Evolutionary conservation across 1,140 invertebrate species (phyloP), one percentile per base, ranked within the genome.

Genomic region (Aporrectodea caliginosa): DNA sequence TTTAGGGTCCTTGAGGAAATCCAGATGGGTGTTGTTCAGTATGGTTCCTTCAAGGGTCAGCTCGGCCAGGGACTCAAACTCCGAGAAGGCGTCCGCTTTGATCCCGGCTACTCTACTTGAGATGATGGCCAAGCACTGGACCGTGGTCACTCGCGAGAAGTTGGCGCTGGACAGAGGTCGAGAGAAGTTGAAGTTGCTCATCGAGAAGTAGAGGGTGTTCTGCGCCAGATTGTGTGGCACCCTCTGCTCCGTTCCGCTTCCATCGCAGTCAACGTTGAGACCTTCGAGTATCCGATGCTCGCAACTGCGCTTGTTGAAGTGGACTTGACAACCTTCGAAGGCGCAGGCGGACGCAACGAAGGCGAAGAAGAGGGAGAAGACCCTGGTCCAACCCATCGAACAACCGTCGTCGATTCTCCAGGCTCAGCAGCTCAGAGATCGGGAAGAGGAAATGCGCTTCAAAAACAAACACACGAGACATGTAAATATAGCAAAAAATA

Each of bases 231-330:
- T 73, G 12, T 58, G 70, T 12, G 78, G 78, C 16, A 79, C 71
- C 1, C 35, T 2, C 0, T 16, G 75, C 27, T 79, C 78, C 27
- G 29, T 29, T 14, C 73, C 73, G 16, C 33, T n/a, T 16, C 78
- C 78, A 27, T 79, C 78, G 58, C 78, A 79, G 34, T 35, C 73
- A 16, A 79, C 78, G 2, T 75, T 30, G n/a, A 79, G 70, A 22
- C 78, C 78, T 1, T 73, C 30, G 31, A 79, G 27, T n/a, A 75
- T 74, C 78, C 78, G 71, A 35, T 79, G 78, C n/a, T 76, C 30
- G 31, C 78, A 79, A 1, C 78, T 71, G 31, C 78, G 78, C 1
- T 71, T 70, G 1, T 71, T 71, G 32, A 12, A 72, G 2, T 2
- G 14, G 14, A 72, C 70, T 2, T 27, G 6, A n/a, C 43, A 58